Evolutionary conservation across 2,888 invertebrate genomes (phyloP).

Genomic region (Drepanosiphum platanoidis): DNA sequence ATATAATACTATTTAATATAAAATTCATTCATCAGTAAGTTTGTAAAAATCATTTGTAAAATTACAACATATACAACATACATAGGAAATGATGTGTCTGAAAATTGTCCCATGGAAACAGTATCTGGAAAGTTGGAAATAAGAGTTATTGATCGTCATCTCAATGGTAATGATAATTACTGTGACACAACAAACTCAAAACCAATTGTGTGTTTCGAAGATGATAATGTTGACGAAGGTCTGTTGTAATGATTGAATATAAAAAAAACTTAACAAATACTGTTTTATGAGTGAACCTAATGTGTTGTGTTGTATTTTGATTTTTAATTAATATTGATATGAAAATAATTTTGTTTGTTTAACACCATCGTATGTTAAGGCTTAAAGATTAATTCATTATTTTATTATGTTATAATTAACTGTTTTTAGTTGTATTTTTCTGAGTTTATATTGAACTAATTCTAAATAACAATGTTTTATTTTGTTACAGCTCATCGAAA

Average conservation of each 20-base stretch:
- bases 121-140: constrained; percentile 86
- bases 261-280: constrained; percentile 3
- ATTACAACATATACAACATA: constrained; percentile 24
- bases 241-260: constrained; percentile 13
- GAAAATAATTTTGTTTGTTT: not conserved
- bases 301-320: not conserved
- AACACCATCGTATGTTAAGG: not conserved
- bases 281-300: not conserved
- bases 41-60: constrained; percentile 34
- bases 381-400: not conserved
- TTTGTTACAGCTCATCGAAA: constrained; percentile 41
- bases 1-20: not conserved
- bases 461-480: not conserved
- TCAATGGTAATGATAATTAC: constrained; percentile 35
- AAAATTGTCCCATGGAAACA: constrained; percentile 68
- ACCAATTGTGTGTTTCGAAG: constrained; percentile 16
- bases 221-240: constrained; percentile 47
- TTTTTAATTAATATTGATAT: not conserved
- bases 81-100: constrained; percentile 47
- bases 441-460: not conserved
- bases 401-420: not conserved
- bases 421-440: constrained; percentile 2
- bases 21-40: constrained; percentile 1
- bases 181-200: constrained; percentile 19
- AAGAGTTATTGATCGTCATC: constrained; percentile 71